Evolutionary conservation across 2,888 invertebrate genomes (phyloP).

Genomic region (Philopedon plagiatum): DNA sequence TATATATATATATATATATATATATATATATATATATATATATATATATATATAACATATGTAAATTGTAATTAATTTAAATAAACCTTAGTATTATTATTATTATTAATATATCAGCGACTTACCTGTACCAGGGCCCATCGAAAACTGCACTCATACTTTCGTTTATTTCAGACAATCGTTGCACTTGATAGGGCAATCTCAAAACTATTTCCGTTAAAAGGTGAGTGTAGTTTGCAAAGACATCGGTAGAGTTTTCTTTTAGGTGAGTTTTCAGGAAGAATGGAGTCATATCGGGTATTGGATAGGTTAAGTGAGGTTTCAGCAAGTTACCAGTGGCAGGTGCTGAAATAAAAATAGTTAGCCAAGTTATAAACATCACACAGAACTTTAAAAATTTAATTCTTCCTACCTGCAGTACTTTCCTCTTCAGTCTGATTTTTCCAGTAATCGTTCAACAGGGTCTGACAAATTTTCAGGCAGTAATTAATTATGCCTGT

Average conservation of each 20-base stretch:
- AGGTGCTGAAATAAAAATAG: constrained; percentile 5
- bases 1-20: too few species aligned
- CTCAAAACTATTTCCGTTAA: constrained; percentile 95
- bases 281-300: constrained; percentile 96
- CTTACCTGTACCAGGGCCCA: constrained; percentile 78
- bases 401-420: constrained; percentile 57
- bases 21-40: too few species aligned
- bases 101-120: neutral
- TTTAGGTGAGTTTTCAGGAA: constrained; percentile 94
- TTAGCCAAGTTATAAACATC: neutral
- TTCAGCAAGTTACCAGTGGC: constrained; percentile 81
- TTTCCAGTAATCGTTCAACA: constrained; percentile 84
- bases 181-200: constrained; percentile 93
- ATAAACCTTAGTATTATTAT: too few species aligned
- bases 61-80: too few species aligned
- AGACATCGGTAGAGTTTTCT: constrained; percentile 91
- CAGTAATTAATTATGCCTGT: constrained; percentile 83
- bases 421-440: constrained; percentile 68
- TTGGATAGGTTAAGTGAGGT: constrained; percentile 83
- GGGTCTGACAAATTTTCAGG: constrained; percentile 77
- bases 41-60: too few species aligned
- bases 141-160: constrained; percentile 71
- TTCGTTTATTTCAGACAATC: constrained; percentile 75
- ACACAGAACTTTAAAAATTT: too few species aligned
- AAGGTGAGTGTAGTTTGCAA: constrained; percentile 94